Base-by-base conservation (phyloP, 2,888 invertebrate species). In the Parnassius mnemosyne region DNA sequence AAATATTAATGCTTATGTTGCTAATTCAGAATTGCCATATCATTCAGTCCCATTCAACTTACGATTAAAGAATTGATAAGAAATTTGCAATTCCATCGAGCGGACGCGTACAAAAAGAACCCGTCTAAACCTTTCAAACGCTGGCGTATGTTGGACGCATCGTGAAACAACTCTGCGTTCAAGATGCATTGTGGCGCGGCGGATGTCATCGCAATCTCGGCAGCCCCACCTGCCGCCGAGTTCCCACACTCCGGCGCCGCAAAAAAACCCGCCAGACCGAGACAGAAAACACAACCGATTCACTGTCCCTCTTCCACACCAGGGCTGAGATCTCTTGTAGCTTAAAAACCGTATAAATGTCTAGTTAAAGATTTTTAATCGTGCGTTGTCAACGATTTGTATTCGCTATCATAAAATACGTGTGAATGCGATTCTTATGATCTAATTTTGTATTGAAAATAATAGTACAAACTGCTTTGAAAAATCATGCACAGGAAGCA, bases 191-290 rank as follows among this genome's bases (percentile, higher is more conserved):
- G 90, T 89, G 83, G 83, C 78, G 83, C 87, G 80, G 88, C 90
- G 90, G 91, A 91, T 91, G 91, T 90, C 90, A 84, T 83, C 87
- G 88, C 90, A 90, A 90, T 91, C 91, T 89, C 90, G 77, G 89
- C 88, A 82, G 86, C 84, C 88, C 89, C 91, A 91, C 91, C 91
- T 91, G 91, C 91, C 87, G 85, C 81, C 73, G 80, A 82, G 90
- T 91, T 91, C 91, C 91, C 91, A 91, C 91, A 91, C 91, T 91
- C 90, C 86, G 84, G 87, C 89, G 89, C 89, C 88, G 90, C 89
- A 90, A 91, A 91, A 90, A 75, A 91, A 91, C 87, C 76, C 76
- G 84, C 71, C 75, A 75, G 87, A 88, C 74, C 76, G 84, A 82
- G 89, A 88, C 79, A 68, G 67, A 65, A 65, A 69, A 68, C 68